These are phyloP conservation scores for Austrolebias charrua DNA, from an alignment of 2,797 vertebrate genomes.

Conservation along the genomic window DNA sequence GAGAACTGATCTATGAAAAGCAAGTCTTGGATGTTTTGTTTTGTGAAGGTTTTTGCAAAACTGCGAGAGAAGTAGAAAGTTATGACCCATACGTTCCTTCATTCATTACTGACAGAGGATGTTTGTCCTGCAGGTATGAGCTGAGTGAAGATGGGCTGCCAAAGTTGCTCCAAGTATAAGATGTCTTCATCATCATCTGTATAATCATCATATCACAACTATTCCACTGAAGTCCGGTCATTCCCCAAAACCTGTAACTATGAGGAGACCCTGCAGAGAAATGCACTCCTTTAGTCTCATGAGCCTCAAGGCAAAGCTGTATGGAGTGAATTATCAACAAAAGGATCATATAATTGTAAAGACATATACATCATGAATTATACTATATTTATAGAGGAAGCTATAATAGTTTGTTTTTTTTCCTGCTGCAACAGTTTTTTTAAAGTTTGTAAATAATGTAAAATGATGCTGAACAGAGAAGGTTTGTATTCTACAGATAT, in stretches of 20 bases:
- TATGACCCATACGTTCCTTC: too few relatives aligned
- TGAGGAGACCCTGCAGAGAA: constrained; percentile 42
- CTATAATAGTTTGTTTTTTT: constrained; percentile 24
- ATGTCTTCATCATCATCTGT: constrained; percentile 24
- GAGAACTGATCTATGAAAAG: too few relatives aligned
- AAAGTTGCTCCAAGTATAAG: constrained; percentile 74
- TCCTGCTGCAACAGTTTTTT: constrained; percentile 60
- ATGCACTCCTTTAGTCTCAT: constrained; percentile 61
- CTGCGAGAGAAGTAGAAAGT: too few relatives aligned
- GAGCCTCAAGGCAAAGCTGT: constrained; percentile 66
- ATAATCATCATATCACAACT: constrained; percentile 5
- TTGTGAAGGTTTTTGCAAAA: too few relatives aligned
- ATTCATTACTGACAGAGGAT: background rate
- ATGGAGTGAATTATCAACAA: constrained; percentile 59
- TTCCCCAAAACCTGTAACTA: constrained; percentile 49
- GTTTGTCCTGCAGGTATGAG: constrained; percentile 84
- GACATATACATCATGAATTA: constrained; percentile 6
- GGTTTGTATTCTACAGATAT: constrained; percentile 10
- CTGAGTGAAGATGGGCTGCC: constrained; percentile 87
- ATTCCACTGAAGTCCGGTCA: constrained; percentile 53
- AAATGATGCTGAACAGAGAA: constrained; percentile 46
- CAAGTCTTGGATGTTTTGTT: too few relatives aligned
- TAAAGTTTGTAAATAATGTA: constrained; percentile 85
- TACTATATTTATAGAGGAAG: constrained; percentile 45
- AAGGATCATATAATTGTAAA: constrained; percentile 48